phyloP scores from a whole-genome alignment of 2,797 vertebrate genomes.

The Morelia viridis region DNA sequence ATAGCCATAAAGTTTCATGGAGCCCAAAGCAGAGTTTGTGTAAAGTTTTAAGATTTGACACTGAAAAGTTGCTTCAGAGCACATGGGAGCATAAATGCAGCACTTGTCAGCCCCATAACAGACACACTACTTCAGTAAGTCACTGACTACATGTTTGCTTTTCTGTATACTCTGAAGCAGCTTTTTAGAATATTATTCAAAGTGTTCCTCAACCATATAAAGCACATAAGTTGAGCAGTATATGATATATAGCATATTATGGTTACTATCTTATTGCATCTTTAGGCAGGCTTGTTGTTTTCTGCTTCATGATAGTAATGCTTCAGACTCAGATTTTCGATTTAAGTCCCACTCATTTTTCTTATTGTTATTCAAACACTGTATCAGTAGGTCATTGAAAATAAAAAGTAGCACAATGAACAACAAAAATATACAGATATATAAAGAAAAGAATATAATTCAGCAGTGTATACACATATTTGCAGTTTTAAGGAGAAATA shows the following conservation, averaged over 20 bases:
- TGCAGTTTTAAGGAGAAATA: not conserved
- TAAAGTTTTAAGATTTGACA: not conserved
- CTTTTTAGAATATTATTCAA: not conserved
- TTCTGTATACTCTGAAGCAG: not conserved
- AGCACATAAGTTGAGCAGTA: not conserved
- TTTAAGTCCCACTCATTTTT: not conserved
- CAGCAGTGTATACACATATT: not conserved
- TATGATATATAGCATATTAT: not conserved
- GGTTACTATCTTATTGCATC: not conserved
- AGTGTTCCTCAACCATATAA: not conserved
- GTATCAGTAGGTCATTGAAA: not conserved
- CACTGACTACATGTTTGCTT: not conserved
- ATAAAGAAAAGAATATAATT: not conserved
- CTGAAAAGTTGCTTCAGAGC: not conserved
- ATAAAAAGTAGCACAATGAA: not conserved
- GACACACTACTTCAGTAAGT: not conserved
- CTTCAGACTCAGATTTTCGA: not conserved
- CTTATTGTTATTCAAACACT: not conserved
- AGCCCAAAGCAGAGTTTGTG: not conserved
- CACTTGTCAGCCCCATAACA: not conserved
- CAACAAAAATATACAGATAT: no score
- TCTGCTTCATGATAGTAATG: not conserved
- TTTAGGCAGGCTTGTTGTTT: not conserved
- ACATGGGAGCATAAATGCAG: not conserved
- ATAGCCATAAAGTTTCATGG: not conserved